A percentile compares a stretch with the other conserved stretches of the same genome.
phyloP scores from a whole-genome alignment of 2,797 vertebrate species.

The Diplodus sargus region DNA sequence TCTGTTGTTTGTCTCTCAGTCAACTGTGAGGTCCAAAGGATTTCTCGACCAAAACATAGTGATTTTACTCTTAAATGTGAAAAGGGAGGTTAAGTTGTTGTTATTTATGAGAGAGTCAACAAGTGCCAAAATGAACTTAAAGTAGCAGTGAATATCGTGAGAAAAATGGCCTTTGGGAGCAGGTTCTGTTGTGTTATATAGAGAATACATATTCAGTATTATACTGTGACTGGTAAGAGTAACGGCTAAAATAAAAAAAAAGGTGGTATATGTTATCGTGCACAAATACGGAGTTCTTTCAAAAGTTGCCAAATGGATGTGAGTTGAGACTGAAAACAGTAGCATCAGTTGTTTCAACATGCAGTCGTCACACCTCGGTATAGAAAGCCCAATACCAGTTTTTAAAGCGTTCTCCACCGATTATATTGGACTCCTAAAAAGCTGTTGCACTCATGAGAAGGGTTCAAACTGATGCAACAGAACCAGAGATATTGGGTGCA shows the following conservation, averaged over 20 bases:
- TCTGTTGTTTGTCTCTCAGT: constrained; percentile 53
- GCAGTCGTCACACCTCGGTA: constrained; percentile 6
- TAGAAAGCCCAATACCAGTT: constrained; percentile 1
- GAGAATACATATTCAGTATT: constrained; percentile 44
- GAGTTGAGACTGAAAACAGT: constrained; percentile 39
- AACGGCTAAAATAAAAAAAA: neutral
- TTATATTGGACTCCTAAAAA: constrained; percentile 3
- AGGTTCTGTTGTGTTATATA: constrained; percentile 34
- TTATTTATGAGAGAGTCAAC: constrained; percentile 22
- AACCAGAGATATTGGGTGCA: neutral
- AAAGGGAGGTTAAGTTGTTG: constrained; percentile 27
- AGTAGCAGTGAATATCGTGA: constrained; percentile 10
- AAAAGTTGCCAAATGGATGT: constrained; percentile 43
- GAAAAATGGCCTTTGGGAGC: constrained; percentile 2
- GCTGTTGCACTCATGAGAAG: neutral
- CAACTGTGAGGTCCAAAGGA: constrained; percentile 53
- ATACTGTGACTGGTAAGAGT: constrained; percentile 17
- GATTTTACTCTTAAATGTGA: constrained; percentile 37
- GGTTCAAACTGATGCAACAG: neutral
- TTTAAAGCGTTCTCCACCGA: constrained; percentile 17
- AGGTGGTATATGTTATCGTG: constrained; percentile 1
- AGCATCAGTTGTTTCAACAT: constrained; percentile 37
- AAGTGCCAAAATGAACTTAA: constrained; percentile 22
- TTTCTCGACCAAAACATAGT: constrained; percentile 48
- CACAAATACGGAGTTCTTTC: constrained; percentile 27